Percentiles rank a stretch among this genome's conserved stretches.
These are phyloP conservation scores for Melanocharis versteri DNA, from an alignment of 2,113 vertebrate genomes.

Conservation along the genomic window DNA sequence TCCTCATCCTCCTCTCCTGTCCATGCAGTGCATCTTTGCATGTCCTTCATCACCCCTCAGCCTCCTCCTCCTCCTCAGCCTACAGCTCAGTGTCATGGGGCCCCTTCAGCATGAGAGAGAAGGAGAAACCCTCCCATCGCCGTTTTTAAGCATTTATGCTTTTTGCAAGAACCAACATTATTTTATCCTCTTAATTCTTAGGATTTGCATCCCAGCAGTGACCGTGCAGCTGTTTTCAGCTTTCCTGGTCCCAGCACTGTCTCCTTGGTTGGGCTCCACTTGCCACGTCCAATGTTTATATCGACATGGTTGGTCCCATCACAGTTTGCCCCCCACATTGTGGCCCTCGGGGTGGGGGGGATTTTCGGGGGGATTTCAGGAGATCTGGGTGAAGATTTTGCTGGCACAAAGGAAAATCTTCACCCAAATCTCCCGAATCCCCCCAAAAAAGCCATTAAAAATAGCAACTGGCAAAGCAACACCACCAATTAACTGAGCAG, in stretches of 20 bases:
- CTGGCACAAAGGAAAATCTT: background rate
- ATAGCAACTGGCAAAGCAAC: background rate
- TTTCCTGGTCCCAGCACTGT: fast-evolving
- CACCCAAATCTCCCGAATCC: background rate
- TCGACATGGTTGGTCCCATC: background rate
- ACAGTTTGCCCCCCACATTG: background rate
- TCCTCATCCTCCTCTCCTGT: background rate
- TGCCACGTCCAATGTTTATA: fast-evolving
- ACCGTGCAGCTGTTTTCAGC: background rate
- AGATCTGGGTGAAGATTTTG: background rate
- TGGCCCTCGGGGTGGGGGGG: no score
- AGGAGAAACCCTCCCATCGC: background rate
- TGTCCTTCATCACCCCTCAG: background rate
- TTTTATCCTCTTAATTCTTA: background rate
- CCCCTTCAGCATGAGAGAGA: background rate
- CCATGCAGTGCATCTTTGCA: background rate
- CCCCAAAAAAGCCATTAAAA: background rate
- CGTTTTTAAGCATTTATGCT: background rate
- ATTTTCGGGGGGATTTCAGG: background rate
- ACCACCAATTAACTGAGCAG: background rate
- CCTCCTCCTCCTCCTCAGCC: background rate
- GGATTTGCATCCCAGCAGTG: background rate
- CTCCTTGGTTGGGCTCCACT: background rate
- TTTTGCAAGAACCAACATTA: background rate
- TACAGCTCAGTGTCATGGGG: background rate